Base-by-base conservation (phyloP, 2,888 invertebrate species). In the Heteropelma amictum region DNA sequence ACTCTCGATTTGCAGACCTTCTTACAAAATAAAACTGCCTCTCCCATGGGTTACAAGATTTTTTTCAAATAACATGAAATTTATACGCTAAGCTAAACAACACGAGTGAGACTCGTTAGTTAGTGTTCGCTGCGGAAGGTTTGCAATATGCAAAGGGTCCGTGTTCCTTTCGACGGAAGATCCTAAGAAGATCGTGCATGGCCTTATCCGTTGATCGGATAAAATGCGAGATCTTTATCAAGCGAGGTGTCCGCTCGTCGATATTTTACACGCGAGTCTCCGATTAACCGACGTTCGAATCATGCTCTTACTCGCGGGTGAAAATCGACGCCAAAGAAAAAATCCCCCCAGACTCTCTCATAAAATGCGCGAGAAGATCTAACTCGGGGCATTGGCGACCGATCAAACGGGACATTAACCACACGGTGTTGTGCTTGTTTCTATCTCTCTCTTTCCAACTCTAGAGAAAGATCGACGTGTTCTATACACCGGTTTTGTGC, bases 331-430 rank as follows among this genome's bases (percentile, higher is more conserved):
- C 8, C 40, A 33, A 28, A 45, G 21, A 51, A 38, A 67, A 21
- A 47, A 28, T 17, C 33, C 51, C 72, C 51, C 38, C n/a, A 14
- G 49, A 21, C 38, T 38, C 28, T 40, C 19, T 10, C 14, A 26
- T 12, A 21, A 2, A 28, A 8, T 51, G 10, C 10, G 26, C 33
- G 47, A 47, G n/a, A 26, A 60, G 54, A 73, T 64, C 58, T 68
- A 35, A 42, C 51, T 74, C 40, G 63, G 63, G 64, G 69, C 45
- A 69, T 76, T 79, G 83, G 80, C 81, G 82, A 84, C 83, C 84
- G 84, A 87, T 88, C 85, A 84, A 88, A 88, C 86, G 87, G 87
- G 84, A 87, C 86, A 87, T 85, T 86, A 86, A 88, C 88, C 88
- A 87, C 87, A 87, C 84, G 81, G 78, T 68, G 80, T 77, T 45